phyloP scores from a whole-genome alignment of 1,140 invertebrate genomes.

The Cyclina sinensis region DNA sequence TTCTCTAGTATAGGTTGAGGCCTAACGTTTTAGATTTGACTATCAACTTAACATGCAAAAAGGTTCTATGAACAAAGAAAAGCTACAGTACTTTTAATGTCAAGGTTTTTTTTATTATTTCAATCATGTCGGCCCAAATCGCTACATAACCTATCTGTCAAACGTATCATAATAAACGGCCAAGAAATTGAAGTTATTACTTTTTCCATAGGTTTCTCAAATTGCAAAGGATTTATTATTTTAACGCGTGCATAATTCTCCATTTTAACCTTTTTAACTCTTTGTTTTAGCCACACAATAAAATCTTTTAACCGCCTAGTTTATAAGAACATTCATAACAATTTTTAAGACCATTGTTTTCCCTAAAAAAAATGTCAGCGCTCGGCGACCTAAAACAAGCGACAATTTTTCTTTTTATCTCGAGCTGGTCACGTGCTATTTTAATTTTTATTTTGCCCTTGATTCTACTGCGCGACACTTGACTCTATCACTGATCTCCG shows the following conservation, averaged over 20 bases:
- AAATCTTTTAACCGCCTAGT: neutral
- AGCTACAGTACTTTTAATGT: no score
- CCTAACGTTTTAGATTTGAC: no score
- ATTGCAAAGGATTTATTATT: no score
- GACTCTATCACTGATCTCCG: neutral
- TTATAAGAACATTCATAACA: neutral
- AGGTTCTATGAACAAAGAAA: no score
- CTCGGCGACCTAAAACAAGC: conserved; percentile 12
- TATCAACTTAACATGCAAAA: no score
- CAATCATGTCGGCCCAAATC: no score
- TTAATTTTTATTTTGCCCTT: neutral
- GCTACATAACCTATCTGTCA: no score
- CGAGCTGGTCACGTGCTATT: neutral
- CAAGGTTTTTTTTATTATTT: no score
- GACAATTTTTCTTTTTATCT: neutral
- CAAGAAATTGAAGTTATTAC: no score
- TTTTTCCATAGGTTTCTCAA: no score
- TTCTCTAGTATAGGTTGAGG: no score
- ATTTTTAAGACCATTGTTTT: neutral
- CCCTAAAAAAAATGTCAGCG: neutral
- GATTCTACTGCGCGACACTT: neutral
- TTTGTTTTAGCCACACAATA: neutral
- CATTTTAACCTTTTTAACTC: neutral
- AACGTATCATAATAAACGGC: no score
- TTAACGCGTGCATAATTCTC: neutral